Conservation (phyloP, 2,797 vertebrate genomes). For the Sebastes cheni region DNA sequence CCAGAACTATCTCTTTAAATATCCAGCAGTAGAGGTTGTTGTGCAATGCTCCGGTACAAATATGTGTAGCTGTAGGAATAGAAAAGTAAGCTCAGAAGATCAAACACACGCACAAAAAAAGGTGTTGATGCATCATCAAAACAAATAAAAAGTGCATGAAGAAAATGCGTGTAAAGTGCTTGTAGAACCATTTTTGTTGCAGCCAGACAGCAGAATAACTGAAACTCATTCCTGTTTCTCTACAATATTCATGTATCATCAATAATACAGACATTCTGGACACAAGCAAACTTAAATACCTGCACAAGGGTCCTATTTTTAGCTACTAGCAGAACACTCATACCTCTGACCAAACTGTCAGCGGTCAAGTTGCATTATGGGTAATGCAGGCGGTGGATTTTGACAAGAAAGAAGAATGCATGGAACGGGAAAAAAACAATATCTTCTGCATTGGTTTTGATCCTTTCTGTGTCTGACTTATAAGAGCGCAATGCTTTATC, state of each 20-base stretch:
- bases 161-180: background rate
- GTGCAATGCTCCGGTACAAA: background rate
- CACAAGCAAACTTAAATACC: background rate
- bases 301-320: background rate
- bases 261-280: conserved; percentile 13
- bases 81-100: background rate
- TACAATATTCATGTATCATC: conserved; percentile 31
- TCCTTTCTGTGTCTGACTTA: background rate
- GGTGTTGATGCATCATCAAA: background rate
- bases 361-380: background rate
- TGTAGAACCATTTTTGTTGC: background rate
- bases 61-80: background rate
- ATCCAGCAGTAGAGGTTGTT: background rate
- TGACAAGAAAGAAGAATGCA: background rate
- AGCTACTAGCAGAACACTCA: background rate
- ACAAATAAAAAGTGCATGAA: background rate
- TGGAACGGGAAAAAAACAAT: background rate
- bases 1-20: background rate
- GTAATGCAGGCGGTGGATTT: background rate
- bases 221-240: background rate
- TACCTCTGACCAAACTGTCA: background rate
- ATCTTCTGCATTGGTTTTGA: background rate
- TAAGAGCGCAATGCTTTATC: background rate
- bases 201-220: background rate
- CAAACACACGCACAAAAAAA: background rate